Percentiles rank a stretch among this genome's conserved stretches.
These are phyloP conservation scores for Bostrychus sinensis DNA, from an alignment of 2,113 vertebrate species.

Conservation along the genomic window DNA sequence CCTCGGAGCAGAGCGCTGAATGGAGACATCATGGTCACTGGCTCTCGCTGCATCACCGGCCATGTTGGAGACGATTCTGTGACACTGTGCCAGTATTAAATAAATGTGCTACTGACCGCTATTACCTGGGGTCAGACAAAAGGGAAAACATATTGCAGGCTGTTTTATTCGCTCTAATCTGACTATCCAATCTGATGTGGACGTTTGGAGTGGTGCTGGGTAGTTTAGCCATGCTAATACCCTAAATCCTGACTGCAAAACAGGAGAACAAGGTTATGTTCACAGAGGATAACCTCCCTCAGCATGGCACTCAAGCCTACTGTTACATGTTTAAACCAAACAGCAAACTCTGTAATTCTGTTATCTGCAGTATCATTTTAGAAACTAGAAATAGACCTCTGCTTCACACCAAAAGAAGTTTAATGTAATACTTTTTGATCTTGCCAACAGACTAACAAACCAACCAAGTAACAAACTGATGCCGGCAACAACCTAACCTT, in stretches of 20 bases:
- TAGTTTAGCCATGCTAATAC: slow-evolving; percentile 72
- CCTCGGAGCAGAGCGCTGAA: slow-evolving; percentile 30
- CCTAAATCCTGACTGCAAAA: slow-evolving; percentile 70
- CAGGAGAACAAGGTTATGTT: slow-evolving; percentile 53
- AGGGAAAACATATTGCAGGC: slow-evolving; percentile 64
- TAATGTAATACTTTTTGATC: no score
- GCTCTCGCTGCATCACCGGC: slow-evolving; percentile 5
- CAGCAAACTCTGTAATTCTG: slow-evolving; percentile 8
- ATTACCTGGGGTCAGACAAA: slow-evolving; percentile 32
- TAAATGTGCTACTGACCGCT: slow-evolving; percentile 51
- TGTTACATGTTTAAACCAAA: slow-evolving; percentile 7
- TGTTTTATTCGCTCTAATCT: slow-evolving; percentile 67
- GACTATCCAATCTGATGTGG: slow-evolving; percentile 73
- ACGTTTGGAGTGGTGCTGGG: slow-evolving; percentile 57
- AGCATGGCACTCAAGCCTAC: neutral
- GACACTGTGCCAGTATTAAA: slow-evolving; percentile 47
- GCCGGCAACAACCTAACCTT: no score
- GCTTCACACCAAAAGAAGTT: no score
- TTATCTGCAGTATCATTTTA: slow-evolving; percentile 6
- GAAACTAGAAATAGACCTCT: no score
- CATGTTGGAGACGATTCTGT: slow-evolving; percentile 6
- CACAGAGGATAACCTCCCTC: slow-evolving; percentile 37
- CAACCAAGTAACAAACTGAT: no score
- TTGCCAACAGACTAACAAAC: no score
- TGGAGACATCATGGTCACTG: slow-evolving; percentile 41